Percentiles rank a stretch among this genome's conserved stretches.
Evolutionary conservation across 2,113 vertebrate genomes (phyloP).

Genomic region (Struthio camelus): DNA sequence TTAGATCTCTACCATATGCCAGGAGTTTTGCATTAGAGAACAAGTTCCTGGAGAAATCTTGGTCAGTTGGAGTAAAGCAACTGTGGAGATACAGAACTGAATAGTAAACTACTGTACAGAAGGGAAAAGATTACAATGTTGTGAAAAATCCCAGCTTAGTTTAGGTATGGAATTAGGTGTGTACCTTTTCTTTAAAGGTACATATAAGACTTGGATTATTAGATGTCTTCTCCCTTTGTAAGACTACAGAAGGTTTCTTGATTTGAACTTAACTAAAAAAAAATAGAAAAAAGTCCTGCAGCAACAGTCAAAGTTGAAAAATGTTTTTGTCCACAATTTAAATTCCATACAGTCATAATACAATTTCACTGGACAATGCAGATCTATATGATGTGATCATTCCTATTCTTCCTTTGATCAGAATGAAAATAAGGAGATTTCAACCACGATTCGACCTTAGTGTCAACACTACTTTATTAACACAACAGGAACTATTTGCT

Average conservation of each 20-base stretch:
- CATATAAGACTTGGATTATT: neutral
- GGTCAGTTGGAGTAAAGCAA: neutral
- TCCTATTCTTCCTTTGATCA: neutral
- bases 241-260: neutral
- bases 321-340: neutral
- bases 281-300: too few species aligned
- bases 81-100: neutral
- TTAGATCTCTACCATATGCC: neutral
- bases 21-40: neutral
- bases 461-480: neutral
- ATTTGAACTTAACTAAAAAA: neutral
- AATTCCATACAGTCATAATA: neutral
- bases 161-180: neutral
- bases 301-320: neutral
- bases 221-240: neutral
- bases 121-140: neutral
- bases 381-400: fast-evolving
- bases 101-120: neutral
- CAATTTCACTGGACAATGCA: neutral
- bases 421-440: neutral
- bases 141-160: neutral
- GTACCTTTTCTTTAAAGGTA: neutral
- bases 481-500: neutral
- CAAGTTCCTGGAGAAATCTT: neutral
- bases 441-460: neutral